Percentiles rank a stretch among this genome's conserved stretches.
Evolutionary conservation across 2,888 invertebrate species (phyloP).

Genomic region (Platycheirus rosarum): DNA sequence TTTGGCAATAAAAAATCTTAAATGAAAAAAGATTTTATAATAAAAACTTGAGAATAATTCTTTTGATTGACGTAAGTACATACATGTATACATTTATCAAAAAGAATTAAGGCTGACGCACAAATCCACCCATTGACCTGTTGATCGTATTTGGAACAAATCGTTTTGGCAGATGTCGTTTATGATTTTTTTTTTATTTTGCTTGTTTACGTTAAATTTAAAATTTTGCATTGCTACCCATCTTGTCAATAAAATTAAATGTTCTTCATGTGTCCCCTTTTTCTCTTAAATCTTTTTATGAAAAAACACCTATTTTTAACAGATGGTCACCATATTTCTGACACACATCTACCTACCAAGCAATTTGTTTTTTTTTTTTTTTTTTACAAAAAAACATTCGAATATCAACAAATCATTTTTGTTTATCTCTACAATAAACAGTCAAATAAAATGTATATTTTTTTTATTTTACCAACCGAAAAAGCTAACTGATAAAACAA

Average conservation of each 20-base stretch:
- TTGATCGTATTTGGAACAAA: neutral
- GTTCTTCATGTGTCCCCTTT: neutral
- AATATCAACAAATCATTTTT: conserved; percentile 16
- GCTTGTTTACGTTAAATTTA: neutral
- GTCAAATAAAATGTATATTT: conserved; percentile 13
- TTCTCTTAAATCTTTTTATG: neutral
- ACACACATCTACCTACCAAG: neutral
- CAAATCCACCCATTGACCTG: neutral
- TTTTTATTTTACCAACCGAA: conserved; percentile 5
- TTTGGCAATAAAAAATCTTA: neutral
- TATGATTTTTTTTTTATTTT: neutral
- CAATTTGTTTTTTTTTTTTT: too few species aligned
- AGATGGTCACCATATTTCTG: conserved; percentile 5
- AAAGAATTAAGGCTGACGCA: neutral
- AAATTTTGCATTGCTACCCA: too few species aligned
- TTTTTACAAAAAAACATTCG: neutral
- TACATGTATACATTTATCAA: too few species aligned
- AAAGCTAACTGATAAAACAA: neutral
- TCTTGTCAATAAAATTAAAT: neutral
- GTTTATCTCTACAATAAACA: conserved; percentile 15
- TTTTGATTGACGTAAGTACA: too few species aligned
- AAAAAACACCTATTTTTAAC: neutral
- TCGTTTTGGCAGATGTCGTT: neutral
- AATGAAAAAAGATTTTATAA: neutral
- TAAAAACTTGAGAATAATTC: neutral